These are phyloP conservation scores for Lycocorax pyrrhopterus DNA, from an alignment of 2,113 vertebrate species.

Conservation along the genomic window DNA sequence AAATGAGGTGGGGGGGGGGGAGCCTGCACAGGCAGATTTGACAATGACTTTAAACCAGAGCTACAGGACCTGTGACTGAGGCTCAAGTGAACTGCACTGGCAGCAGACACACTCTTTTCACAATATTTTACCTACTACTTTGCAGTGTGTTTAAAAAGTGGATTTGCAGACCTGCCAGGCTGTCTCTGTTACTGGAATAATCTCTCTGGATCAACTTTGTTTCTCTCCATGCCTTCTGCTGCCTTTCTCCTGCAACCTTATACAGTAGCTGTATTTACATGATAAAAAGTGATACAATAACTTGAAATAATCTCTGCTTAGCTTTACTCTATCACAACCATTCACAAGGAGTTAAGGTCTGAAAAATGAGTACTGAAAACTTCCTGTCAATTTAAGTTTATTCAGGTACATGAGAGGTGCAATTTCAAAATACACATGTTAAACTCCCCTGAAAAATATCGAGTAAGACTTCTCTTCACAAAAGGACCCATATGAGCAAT, in stretches of 20 bases:
- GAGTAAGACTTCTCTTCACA: background rate
- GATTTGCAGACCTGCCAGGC: slow-evolving; percentile 42
- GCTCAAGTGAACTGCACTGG: slow-evolving; percentile 26
- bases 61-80: slow-evolving; percentile 50
- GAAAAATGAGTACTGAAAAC: background rate
- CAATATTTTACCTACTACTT: slow-evolving; percentile 49
- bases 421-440: background rate
- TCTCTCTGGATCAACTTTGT: slow-evolving; percentile 46
- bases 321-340: background rate
- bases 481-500: background rate
- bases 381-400: background rate
- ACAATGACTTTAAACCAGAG: slow-evolving; percentile 79
- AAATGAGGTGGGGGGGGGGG: slow-evolving; percentile 76
- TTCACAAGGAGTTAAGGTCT: background rate
- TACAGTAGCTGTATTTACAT: background rate
- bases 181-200: slow-evolving; percentile 52
- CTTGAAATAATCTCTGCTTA: background rate
- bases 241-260: background rate
- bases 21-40: slow-evolving; percentile 69
- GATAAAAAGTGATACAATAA: background rate
- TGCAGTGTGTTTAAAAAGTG: slow-evolving; percentile 43
- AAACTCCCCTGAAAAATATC: background rate
- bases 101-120: slow-evolving; percentile 12
- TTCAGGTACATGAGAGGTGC: background rate
- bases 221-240: slow-evolving; percentile 29